Percentiles rank a stretch among this genome's conserved stretches.
Evolutionary conservation across 1,140 invertebrate genomes (phyloP).

Genomic region (Drosophila cardini): DNA sequence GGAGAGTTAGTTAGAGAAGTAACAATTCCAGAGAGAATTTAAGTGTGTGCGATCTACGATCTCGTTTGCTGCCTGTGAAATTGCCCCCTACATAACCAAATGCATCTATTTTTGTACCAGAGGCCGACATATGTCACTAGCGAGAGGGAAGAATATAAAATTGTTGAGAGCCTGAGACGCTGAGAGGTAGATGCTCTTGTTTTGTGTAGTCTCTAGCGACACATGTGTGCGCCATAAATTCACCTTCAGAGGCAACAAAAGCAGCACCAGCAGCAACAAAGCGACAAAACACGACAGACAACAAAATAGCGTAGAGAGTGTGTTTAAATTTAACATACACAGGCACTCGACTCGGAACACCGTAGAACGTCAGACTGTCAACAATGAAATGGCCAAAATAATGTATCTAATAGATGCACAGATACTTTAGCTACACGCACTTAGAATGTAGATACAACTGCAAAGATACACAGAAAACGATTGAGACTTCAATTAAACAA

Average conservation of each 20-base stretch:
- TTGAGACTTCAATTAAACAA: slow-evolving; percentile 23
- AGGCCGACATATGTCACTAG: slow-evolving; percentile 71
- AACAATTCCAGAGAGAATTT: slow-evolving; percentile 7
- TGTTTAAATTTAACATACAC: slow-evolving; percentile 77
- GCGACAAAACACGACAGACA: slow-evolving; percentile 9
- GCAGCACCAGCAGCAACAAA: slow-evolving; percentile 35
- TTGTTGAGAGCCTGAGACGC: slow-evolving; percentile 14
- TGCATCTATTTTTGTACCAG: slow-evolving; percentile 31
- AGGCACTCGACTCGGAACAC: slow-evolving; percentile 27
- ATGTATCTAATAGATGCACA: slow-evolving; percentile 20
- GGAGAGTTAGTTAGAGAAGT: slow-evolving; percentile 27
- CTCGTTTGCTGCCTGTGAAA: slow-evolving; percentile 42
- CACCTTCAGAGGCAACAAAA: slow-evolving; percentile 70
- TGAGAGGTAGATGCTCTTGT: slow-evolving; percentile 7
- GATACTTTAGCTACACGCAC: slow-evolving; percentile 4
- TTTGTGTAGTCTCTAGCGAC: slow-evolving; percentile 44
- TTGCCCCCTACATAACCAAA: slow-evolving; percentile 61
- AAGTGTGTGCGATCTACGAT: background rate
- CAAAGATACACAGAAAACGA: background rate
- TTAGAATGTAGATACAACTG: slow-evolving; percentile 8
- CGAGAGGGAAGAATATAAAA: slow-evolving; percentile 34
- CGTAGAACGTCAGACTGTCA: slow-evolving; percentile 23
- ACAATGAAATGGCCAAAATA: slow-evolving; percentile 42
- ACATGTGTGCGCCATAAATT: slow-evolving; percentile 83
- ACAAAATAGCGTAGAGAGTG: slow-evolving; percentile 55